Evolutionary conservation across 1,140 invertebrate genomes (phyloP), one percentile per base, ranked within the genome.

Genomic region (Diabrotica undecimpunctata): DNA sequence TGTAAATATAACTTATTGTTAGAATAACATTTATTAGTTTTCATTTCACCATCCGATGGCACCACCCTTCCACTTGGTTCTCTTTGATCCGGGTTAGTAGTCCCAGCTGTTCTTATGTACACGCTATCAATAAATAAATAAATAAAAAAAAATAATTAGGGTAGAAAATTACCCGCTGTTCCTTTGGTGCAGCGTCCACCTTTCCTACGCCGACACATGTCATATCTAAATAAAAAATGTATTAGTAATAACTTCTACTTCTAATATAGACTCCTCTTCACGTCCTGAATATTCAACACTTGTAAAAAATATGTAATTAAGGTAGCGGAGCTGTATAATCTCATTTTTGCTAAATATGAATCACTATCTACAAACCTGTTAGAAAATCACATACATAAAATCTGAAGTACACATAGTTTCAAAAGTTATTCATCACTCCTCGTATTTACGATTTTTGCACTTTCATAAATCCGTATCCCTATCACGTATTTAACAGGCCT

Each of bases 101-200:
- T 50, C 41, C 11, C 59, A 61, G 59, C 59, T 52, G n/a, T 6
- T 61, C 46, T 8, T 62, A 62, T 62, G 38, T 62, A 54, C 61
- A 62, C 61, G 61, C 51, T 62, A 25, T 25, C 25, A 37, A 35
- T 62, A 50, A 70, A 67, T 64, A 64, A 71, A 68, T 62, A 66
- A 70, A 62, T 62, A 62, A 65, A 61, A 68, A 62, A 64, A 68
- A 70, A 58, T 54, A 53, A 54, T 61, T 55, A 66, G 64, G 61
- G 61, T 67, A 61, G 38, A 66, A 54, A 64, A 71, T 75, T 95
- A 96, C 93, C 93, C 85, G 93, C 93, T 82, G 93, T 96, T 88
- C 93, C 93, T 87, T 94, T 94, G 81, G 93, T 95, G 86, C 93
- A 96, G 84, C 92, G 89, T 81, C 93, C 93, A 83, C 92, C 93